phyloP scores from a whole-genome alignment of 2,797 vertebrate species.

The Podargus strigoides region DNA sequence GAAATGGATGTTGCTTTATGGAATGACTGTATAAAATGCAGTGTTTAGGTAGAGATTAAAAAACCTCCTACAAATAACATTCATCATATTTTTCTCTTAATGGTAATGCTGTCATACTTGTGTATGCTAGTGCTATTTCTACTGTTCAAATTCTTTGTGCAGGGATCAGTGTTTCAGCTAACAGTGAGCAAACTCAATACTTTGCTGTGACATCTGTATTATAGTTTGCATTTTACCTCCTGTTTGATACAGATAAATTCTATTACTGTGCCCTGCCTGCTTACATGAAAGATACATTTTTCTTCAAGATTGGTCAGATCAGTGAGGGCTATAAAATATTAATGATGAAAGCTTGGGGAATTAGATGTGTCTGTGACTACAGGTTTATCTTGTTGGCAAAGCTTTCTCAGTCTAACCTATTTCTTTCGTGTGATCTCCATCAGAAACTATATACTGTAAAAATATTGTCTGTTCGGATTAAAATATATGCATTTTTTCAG shows the following conservation, averaged over 20 bases:
- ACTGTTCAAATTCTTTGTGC: neutral
- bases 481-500: constrained; percentile 11
- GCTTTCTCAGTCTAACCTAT: constrained; percentile 41
- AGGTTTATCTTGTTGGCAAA: constrained; percentile 69
- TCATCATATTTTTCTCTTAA: neutral
- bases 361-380: constrained; percentile 49
- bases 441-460: constrained; percentile 11
- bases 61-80: neutral
- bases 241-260: constrained; percentile 43
- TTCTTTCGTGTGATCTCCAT: constrained; percentile 11
- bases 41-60: neutral
- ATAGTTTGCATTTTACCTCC: constrained; percentile 36
- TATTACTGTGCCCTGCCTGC: constrained; percentile 42
- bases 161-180: neutral
- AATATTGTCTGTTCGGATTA: constrained; percentile 28
- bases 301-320: constrained; percentile 71
- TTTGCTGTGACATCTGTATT: constrained; percentile 19
- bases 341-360: constrained; percentile 76
- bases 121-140: neutral
- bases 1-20: neutral
- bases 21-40: neutral
- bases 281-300: constrained; percentile 81
- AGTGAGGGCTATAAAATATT: constrained; percentile 82
- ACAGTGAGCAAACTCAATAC: constrained; percentile 2
- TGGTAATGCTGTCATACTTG: neutral